Evolutionary conservation across 2,113 vertebrate species (phyloP).

Genomic region (Triplophysa rosa): DNA sequence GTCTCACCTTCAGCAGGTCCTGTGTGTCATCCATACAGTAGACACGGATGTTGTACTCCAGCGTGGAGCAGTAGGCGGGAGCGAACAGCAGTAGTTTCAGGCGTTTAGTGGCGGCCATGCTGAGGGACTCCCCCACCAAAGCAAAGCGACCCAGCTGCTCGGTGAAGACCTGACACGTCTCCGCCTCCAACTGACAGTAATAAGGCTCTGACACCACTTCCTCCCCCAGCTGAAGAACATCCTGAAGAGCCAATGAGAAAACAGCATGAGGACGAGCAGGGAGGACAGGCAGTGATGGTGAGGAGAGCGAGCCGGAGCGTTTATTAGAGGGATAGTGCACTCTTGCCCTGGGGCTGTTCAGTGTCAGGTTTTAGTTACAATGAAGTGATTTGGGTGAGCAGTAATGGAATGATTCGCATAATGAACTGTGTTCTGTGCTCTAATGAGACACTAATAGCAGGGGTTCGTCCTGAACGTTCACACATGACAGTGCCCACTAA

Average conservation of each 20-base stretch:
- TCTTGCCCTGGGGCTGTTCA: not conserved
- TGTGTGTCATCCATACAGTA: slow-evolving; percentile 98
- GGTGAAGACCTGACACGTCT: slow-evolving; percentile 90
- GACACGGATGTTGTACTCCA: slow-evolving; percentile 95
- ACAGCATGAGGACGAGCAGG: slow-evolving; percentile 13
- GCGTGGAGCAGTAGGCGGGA: slow-evolving; percentile 86
- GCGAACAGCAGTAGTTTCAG: slow-evolving; percentile 95
- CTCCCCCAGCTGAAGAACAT: slow-evolving; percentile 90
- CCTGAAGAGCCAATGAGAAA: slow-evolving; percentile 69
- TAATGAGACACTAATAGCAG: slow-evolving; percentile 50
- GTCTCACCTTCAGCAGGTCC: slow-evolving; percentile 89
- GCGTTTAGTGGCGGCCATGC: slow-evolving; percentile 93
- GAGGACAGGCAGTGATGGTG: slow-evolving; percentile 1
- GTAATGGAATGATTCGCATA: slow-evolving; percentile 15
- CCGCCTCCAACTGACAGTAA: slow-evolving; percentile 95
- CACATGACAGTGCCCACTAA: slow-evolving; percentile 43
- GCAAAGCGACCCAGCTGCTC: slow-evolving; percentile 96
- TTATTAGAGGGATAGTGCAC: slow-evolving; percentile 2
- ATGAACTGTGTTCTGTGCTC: slow-evolving; percentile 54
- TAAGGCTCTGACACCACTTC: slow-evolving; percentile 87
- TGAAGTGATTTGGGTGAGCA: slow-evolving; percentile 8
- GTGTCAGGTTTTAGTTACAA: slow-evolving; percentile 15
- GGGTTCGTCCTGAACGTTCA: slow-evolving; percentile 35
- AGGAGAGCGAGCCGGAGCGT: slow-evolving; percentile 44
- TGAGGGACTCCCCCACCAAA: slow-evolving; percentile 94